Conservation (phyloP, 1,140 invertebrate species). For the Catajapyx aquilonaris region DNA sequence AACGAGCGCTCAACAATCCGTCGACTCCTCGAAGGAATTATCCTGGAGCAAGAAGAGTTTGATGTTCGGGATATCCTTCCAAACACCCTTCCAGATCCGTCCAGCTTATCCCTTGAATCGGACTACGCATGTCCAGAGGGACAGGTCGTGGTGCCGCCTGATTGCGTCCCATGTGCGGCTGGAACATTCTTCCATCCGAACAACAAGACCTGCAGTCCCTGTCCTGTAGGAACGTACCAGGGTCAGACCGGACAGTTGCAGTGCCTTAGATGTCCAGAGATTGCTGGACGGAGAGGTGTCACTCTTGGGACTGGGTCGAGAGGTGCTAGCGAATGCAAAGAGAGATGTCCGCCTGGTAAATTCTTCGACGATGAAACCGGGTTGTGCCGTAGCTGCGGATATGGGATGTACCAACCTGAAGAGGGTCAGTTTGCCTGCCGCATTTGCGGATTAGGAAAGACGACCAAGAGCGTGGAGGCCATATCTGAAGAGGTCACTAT, state of each 20-base stretch:
- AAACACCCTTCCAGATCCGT: conserved; percentile 80
- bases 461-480: conserved; percentile 75
- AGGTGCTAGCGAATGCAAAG: conserved; percentile 73
- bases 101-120: conserved; percentile 59
- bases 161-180: conserved; percentile 84
- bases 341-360: conserved; percentile 74
- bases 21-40: conserved; percentile 58
- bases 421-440: conserved; percentile 79
- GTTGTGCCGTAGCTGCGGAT: conserved; percentile 72
- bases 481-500: conserved; percentile 43
- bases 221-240: conserved; percentile 79
- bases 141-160: conserved; percentile 75
- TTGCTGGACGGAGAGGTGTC: conserved; percentile 64
- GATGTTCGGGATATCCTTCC: conserved; percentile 81
- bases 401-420: conserved; percentile 79
- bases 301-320: conserved; percentile 68
- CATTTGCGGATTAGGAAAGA: conserved; percentile 78
- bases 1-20: conserved; percentile 69
- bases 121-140: conserved; percentile 83
- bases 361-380: conserved; percentile 70
- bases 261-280: conserved; percentile 69
- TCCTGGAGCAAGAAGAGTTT: conserved; percentile 79
- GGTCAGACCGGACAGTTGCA: conserved; percentile 74
- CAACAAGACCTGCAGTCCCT: conserved; percentile 55
- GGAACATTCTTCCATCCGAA: conserved; percentile 67